A percentile compares a stretch with the other conserved stretches of the same genome.
Evolutionary conservation across 2,113 vertebrate genomes (phyloP).

Genomic region (Pelecanoides urinatrix): DNA sequence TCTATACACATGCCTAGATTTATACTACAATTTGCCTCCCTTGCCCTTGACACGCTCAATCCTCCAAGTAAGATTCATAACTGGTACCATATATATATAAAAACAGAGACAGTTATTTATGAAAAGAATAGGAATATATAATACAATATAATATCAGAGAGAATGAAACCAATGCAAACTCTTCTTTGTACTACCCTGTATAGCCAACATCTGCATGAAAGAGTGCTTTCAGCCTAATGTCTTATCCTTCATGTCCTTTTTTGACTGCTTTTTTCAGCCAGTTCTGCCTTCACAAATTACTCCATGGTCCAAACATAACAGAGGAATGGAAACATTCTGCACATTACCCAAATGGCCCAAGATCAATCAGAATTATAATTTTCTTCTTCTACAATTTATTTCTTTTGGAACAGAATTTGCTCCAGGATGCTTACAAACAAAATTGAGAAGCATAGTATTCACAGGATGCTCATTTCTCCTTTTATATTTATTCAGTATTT

Average conservation of each 20-base stretch:
- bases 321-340: not conserved
- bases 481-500: not conserved
- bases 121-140: not conserved
- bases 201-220: not conserved
- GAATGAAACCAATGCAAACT: rapidly evolving
- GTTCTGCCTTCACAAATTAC: not conserved
- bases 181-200: not conserved
- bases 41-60: not conserved
- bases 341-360: not conserved
- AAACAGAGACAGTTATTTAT: not conserved
- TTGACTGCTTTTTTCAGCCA: not conserved
- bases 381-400: not conserved
- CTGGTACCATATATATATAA: not conserved
- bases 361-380: not conserved
- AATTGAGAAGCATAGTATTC: too few species aligned
- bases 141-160: not conserved
- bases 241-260: not conserved
- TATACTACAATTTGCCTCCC: not conserved
- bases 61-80: not conserved
- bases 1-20: too few species aligned
- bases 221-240: not conserved
- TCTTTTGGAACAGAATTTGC: not conserved
- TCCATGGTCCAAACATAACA: not conserved
- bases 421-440: not conserved
- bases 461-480: not conserved